These are phyloP conservation scores for Gymnoscopelus braueri DNA, from an alignment of 2,797 vertebrate genomes.

Conservation along the genomic window DNA sequence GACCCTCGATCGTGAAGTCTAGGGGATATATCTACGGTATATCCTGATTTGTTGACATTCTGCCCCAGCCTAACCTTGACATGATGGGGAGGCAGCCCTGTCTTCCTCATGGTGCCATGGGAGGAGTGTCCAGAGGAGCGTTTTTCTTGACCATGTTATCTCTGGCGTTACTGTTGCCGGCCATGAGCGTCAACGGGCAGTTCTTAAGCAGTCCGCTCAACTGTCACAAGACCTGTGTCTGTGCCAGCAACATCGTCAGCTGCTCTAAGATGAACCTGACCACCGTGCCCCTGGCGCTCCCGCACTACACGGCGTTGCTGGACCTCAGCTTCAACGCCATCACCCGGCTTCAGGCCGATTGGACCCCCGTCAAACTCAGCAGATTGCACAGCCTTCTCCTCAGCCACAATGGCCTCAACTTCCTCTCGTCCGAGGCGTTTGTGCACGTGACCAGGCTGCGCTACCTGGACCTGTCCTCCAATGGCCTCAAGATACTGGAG, in stretches of 20 bases:
- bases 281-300: slow-evolving; percentile 80
- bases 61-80: slow-evolving; percentile 10
- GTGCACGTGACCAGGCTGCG: slow-evolving; percentile 82
- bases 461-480: slow-evolving; percentile 94
- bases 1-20: slow-evolving; percentile 34
- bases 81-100: slow-evolving; percentile 47
- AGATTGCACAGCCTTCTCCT: slow-evolving; percentile 88
- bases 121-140: slow-evolving; percentile 16
- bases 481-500: slow-evolving; percentile 84
- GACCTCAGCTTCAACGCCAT: slow-evolving; percentile 94
- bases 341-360: slow-evolving; percentile 85
- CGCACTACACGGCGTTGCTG: slow-evolving; percentile 85
- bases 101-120: slow-evolving; percentile 26
- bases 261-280: slow-evolving; percentile 87
- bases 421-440: slow-evolving; percentile 95
- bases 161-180: slow-evolving; percentile 46
- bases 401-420: slow-evolving; percentile 89
- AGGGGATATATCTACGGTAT: neutral
- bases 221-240: slow-evolving; percentile 87
- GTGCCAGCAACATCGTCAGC: slow-evolving; percentile 95
- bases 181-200: slow-evolving; percentile 36
- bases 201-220: slow-evolving; percentile 59
- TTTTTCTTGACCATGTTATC: slow-evolving; percentile 33
- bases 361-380: slow-evolving; percentile 80
- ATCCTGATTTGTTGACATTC: slow-evolving; percentile 17